Evolutionary conservation across 2,888 invertebrate genomes (phyloP).

Genomic region (Opisthograptis luteolata): DNA sequence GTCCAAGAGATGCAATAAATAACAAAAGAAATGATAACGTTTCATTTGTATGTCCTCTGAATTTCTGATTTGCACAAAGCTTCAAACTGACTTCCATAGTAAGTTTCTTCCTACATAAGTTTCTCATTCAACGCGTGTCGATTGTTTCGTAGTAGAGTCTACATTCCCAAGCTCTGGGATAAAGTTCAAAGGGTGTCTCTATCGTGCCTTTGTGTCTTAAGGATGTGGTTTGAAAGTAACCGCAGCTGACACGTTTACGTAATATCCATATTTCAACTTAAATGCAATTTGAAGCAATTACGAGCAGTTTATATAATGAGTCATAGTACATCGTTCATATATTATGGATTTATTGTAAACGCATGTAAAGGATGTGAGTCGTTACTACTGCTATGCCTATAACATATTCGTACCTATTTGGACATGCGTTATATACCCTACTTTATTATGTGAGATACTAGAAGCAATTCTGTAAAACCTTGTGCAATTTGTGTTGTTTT

Average conservation of each 20-base stretch:
- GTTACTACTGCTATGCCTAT: not conserved
- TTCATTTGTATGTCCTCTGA: too few species aligned
- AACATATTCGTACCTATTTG: not conserved
- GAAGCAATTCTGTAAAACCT: too few species aligned
- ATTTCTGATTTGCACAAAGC: too few species aligned
- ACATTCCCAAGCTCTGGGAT: constrained; percentile 55
- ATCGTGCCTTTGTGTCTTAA: constrained; percentile 58
- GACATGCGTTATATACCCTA: too few species aligned
- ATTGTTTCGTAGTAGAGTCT: constrained; percentile 32
- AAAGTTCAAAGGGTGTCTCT: constrained; percentile 67
- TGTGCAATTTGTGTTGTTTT: too few species aligned
- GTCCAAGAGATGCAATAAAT: too few species aligned
- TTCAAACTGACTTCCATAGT: too few species aligned
- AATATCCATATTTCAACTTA: constrained; percentile 49
- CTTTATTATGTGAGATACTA: too few species aligned
- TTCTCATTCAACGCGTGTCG: too few species aligned
- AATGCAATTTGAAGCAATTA: constrained; percentile 46
- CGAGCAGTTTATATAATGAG: constrained; percentile 42
- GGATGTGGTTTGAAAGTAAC: constrained; percentile 48
- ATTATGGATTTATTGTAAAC: not conserved
- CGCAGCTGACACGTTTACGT: constrained; percentile 48
- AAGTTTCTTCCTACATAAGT: too few species aligned
- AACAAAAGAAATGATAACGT: too few species aligned
- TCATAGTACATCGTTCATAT: not conserved
- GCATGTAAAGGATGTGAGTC: constrained; percentile 1